A percentile compares a stretch with the other conserved stretches of the same genome.
Conservation (phyloP, 64 coral and sea anemone genomes). For the Montipora sp. region DNA sequence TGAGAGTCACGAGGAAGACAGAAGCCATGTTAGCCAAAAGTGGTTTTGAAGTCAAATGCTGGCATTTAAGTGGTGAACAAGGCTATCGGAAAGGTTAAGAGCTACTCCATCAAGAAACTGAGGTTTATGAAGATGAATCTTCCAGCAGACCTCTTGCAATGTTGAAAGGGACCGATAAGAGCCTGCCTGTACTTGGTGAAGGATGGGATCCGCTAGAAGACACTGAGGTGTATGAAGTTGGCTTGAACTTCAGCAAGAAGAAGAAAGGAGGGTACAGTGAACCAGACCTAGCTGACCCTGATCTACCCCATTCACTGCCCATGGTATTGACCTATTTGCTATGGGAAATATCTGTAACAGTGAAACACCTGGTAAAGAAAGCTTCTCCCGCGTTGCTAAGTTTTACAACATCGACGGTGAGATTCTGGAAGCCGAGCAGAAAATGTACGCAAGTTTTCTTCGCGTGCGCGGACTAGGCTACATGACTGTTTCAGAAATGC, state of each 20-base stretch:
- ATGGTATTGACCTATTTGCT: constrained; percentile 31
- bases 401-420: background rate
- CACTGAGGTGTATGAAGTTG: constrained; percentile 58
- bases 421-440: background rate
- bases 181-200: constrained; percentile 46
- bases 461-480: background rate
- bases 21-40: constrained; percentile 57
- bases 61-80: constrained; percentile 64
- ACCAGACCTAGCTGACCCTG: constrained; percentile 46
- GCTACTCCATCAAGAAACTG: background rate
- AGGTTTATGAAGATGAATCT: background rate
- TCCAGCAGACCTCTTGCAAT: background rate
- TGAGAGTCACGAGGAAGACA: constrained; percentile 37
- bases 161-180: constrained; percentile 61
- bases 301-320: constrained; percentile 56
- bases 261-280: constrained; percentile 52
- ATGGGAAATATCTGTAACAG: background rate
- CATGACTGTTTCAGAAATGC: constrained; percentile 45
- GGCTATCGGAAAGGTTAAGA: constrained; percentile 4
- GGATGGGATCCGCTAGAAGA: constrained; percentile 68
- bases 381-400: background rate
- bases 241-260: constrained; percentile 83
- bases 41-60: constrained; percentile 67
- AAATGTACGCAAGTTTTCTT: background rate
- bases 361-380: background rate